Base-by-base conservation (phyloP, 2,888 invertebrate genomes). In the Tenthredo scrophulariae region DNA sequence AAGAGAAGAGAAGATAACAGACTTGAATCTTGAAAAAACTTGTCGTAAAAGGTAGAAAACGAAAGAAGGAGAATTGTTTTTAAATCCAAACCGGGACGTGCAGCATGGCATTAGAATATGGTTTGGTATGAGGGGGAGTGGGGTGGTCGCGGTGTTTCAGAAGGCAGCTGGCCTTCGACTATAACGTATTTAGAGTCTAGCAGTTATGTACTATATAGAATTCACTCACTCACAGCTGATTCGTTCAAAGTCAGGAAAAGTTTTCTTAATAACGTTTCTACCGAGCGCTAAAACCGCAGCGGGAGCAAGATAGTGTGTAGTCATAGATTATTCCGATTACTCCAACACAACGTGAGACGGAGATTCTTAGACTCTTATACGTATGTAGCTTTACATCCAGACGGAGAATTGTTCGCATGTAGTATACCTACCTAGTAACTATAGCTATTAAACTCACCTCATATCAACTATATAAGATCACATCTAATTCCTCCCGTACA, bases 281-380 rank as follows among this genome's bases (percentile, higher is more conserved):
- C 67, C 5, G 4, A n/a, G 4, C n/a, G 54, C n/a, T 54, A 54
- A 74, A 74, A 74, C 74, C 74, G 74, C 74, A 74, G 37, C 74
- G n/a, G n/a, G n/a, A n/a, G 54, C 1, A 54, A n/a, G n/a, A 54
- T 18, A n/a, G 54, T 54, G 54, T 54, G n/a, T 54, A 54, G 54
- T 33, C 74, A 74, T 74, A 74, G 74, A 74, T 74, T 74, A 74
- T 74, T 74, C 43, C 67, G 67, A 33, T 67, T 67, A 67, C 67
- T 26, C 26, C 33, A 72, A 54, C 54, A 54, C 54, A 5, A 6
- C 37, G n/a, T n/a, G 54, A 54, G 54, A n/a, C n/a, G 54, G n/a
- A 2, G 7, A n/a, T 7, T n/a, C 54, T 54, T 54, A 2, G 7
- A n/a, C 7, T n/a, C 54, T 54, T 54, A 50, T 6, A 50, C 18